Evolutionary conservation across 2,797 vertebrate species (phyloP), one percentile per base, ranked within the genome.

Genomic region (Anguilla anguilla): DNA sequence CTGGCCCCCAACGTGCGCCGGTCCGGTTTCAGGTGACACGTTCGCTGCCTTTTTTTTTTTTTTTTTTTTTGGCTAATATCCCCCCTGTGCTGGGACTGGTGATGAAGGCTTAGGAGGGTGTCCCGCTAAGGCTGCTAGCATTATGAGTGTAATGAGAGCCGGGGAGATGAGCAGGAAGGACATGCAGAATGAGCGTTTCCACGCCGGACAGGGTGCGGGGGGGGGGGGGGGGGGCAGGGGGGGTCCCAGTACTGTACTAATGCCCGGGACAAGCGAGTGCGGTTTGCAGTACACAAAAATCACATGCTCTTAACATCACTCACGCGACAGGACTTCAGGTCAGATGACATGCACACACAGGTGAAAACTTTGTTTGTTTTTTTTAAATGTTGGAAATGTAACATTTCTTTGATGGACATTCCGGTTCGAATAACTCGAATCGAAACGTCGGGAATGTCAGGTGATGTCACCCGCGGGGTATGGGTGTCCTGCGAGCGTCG

Each of bases 141-240:
- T 81, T 81, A 81, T 25, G 43, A 77, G 77, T 49, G 77, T 81
- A 46, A 81, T 49, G 77, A 81, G 39, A 49, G 77, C 77, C 43
- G 1, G 77, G 1, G 43, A 49, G 77, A 81, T 6, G 77, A n/a
- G 77, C 43, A 81, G 43, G 77, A 81, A 81, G 77, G 77, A 81
- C 77, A 81, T 19, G 19, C 15, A 9, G 39, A 49, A 22, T 5
- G 77, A 43, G 77, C 31, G 28, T 77, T 15, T 77, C 28, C 31
- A 77, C 5, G 31, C 28, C 3, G 72, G 2, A 43, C 35, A 17
- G n/a, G 69, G 25, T 2, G 10, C 28, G 9, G 2, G n/a, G 7
- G 28, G 61, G 6, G 19, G 19, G 57, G 19, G 19, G 28, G 7
- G 69, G 69, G 55, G 53, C 1, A 1, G 51, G 10, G 13, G 53